Percentiles rank a stretch among this genome's conserved stretches.
These are phyloP conservation scores for Abramis brama DNA, from an alignment of 2,113 vertebrate species.

Conservation along the genomic window DNA sequence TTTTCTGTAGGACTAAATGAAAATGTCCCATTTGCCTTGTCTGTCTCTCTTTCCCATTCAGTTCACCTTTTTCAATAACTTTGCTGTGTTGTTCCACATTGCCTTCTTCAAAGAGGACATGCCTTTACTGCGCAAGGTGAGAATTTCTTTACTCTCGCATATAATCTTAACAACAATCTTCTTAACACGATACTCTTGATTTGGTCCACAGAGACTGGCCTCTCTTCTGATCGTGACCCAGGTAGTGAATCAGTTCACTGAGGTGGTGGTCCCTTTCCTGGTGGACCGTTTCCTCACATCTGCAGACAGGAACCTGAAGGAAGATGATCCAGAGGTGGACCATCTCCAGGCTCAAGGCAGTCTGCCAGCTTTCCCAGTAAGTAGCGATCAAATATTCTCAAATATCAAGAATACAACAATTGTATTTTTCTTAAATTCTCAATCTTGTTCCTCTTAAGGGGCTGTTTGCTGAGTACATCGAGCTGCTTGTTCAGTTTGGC, in stretches of 20 bases:
- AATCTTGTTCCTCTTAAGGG: conserved; percentile 68
- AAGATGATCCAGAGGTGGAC: conserved; percentile 77
- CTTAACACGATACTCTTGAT: background rate
- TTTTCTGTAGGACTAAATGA: background rate
- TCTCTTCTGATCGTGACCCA: conserved; percentile 79
- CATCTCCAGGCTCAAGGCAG: conserved; percentile 73
- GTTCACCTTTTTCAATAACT: conserved; percentile 85
- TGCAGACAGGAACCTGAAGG: conserved; percentile 61
- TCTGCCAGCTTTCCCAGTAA: conserved; percentile 75
- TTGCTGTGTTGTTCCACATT: conserved; percentile 83
- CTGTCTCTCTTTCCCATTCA: conserved; percentile 52
- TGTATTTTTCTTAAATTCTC: background rate
- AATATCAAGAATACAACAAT: background rate
- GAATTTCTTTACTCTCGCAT: background rate
- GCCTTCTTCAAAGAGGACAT: conserved; percentile 82
- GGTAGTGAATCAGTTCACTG: conserved; percentile 79
- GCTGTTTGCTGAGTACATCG: conserved; percentile 82
- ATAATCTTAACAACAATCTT: background rate
- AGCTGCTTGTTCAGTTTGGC: conserved; percentile 84
- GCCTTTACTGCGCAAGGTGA: conserved; percentile 79
- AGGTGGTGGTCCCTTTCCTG: conserved; percentile 77
- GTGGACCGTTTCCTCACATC: conserved; percentile 72
- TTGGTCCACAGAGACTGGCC: conserved; percentile 69
- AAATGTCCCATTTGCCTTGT: conserved; percentile 4
- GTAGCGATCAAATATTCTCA: conserved; percentile 31